Evolutionary conservation across 2,888 invertebrate genomes (phyloP), one percentile per base, ranked within the genome.

Genomic region (Chouioia cunea): DNA sequence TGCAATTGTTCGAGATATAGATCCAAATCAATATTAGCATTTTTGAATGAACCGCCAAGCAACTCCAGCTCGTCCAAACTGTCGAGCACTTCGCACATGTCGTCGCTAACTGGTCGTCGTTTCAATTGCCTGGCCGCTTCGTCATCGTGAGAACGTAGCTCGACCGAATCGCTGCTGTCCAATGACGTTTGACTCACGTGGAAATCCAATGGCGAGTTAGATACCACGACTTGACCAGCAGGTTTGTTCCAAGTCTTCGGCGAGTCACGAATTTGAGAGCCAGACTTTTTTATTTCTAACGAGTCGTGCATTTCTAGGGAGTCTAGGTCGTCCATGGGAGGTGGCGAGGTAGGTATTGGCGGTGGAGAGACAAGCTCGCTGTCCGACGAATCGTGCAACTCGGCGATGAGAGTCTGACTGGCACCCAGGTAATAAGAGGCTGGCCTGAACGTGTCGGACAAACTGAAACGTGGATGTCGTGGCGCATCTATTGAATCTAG

Each of bases 391-490:
- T 94, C 93, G 68, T 91, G 92, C 75, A 91, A 88, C 77, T 93
- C 92, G 15, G 90, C 88, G 43, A 89, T 86, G 68, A 89, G 88
- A 0, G 80, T 79, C 78, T 90, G 89, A 79, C 91, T 93, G 0
- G 91, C 90, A 23, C 92, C 92, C 53, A 95, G 84, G 83, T 95
- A 96, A 81, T 95, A 96, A 0, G 95, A 95, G 0, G 95, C 95
- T 0, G 95, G 95, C 65, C 95, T 88, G 81, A 95, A 96, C 1
- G 93, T 95, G 81, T 96, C 95, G 0, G 95, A 95, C 68, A 95
- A 88, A 85, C 95, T 95, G 81, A 95, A 94, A 76, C 95, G 88
- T 0, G 91, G 90, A 78, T 93, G 92, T 54, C 92, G 88, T 2
- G 93, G 91, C 48, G 90, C 87, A 72, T 91, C 89, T 52, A 90